phyloP scores from a whole-genome alignment of 2,113 vertebrate species.

The Tamias sibiricus region DNA sequence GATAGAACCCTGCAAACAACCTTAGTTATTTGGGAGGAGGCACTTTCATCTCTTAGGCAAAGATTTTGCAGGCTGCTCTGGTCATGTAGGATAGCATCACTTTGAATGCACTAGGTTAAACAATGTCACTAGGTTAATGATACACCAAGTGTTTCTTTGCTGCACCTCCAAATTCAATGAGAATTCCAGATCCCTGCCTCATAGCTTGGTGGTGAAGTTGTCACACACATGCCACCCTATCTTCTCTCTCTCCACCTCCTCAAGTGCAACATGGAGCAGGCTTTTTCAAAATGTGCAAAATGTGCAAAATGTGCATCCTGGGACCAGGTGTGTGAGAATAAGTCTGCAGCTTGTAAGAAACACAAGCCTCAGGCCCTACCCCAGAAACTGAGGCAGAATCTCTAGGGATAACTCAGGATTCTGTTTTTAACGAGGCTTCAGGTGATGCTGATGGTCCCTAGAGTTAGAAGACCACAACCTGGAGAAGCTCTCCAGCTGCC shows the following conservation, averaged over 20 bases:
- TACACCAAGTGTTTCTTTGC: not conserved
- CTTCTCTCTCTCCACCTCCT: not conserved
- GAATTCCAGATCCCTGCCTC: not conserved
- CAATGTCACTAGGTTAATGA: not conserved
- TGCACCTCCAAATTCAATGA: not conserved
- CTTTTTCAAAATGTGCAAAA: not conserved
- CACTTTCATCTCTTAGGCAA: constrained; percentile 26
- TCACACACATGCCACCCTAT: not conserved
- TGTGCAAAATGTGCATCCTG: not conserved
- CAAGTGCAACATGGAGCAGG: too few relatives aligned
- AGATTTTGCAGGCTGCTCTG: constrained; percentile 3
- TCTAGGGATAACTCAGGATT: not conserved
- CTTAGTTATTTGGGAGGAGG: constrained; percentile 17
- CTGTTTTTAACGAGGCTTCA: not conserved
- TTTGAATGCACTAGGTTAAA: constrained; percentile 59
- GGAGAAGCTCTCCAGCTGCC: not conserved
- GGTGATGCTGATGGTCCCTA: not conserved
- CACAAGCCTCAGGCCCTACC: not conserved
- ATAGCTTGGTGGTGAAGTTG: not conserved
- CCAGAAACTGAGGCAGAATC: not conserved
- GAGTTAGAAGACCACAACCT: not conserved
- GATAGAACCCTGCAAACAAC: constrained; percentile 44
- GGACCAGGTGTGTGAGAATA: not conserved
- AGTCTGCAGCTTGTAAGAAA: not conserved
- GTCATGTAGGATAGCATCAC: constrained; percentile 12